Base-by-base conservation (phyloP, 2,888 invertebrate species). In the Nezara viridula region DNA sequence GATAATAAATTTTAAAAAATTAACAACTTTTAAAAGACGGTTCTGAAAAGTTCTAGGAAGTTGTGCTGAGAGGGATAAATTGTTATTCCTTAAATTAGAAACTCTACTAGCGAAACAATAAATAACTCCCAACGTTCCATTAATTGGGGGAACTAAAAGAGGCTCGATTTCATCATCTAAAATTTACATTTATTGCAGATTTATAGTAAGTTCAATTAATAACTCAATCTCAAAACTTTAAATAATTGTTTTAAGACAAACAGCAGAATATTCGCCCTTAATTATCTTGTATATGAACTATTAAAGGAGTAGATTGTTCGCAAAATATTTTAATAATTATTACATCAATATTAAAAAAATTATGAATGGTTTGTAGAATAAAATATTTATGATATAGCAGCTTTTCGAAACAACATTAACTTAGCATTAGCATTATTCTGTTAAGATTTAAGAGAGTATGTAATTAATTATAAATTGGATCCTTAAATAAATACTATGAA, bases 91-190 rank as follows among this genome's bases (percentile, higher is more conserved):
- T 73, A 73, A 73, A 73, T 73, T 73, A 73, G 66, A 73, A 73
- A 73, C 66, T 73, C 21, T 37, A 73, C 66, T 73, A 32, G 32
- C 32, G 37, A 37, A 73, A 73, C 16, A 73, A 37, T 73, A 73
- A 73, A 73, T 37, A 73, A 73, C 66, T 37, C 37, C 9, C 32
- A 37, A 32, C 5, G 66, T 37, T 73, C 66, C 32, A 1, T 73
- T 73, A 73, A 73, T 37, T 73, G 66, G 37, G 66, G 32, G 21
- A 73, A 73, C 66, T 73, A 73, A 73, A 32, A 37, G 66, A 66
- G 66, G 66, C 32, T 73, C 66, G 66, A 73, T 73, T 73, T 73
- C 66, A 37, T 60, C 60, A 16, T 73, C 66, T 73, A 37, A 21
- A 73, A 37, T 73, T 73, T 73, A 73, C 7, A 73, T 73, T 73